These are phyloP conservation scores for Anoplius nigerrimus DNA, from an alignment of 2,888 invertebrate genomes.

Conservation along the genomic window DNA sequence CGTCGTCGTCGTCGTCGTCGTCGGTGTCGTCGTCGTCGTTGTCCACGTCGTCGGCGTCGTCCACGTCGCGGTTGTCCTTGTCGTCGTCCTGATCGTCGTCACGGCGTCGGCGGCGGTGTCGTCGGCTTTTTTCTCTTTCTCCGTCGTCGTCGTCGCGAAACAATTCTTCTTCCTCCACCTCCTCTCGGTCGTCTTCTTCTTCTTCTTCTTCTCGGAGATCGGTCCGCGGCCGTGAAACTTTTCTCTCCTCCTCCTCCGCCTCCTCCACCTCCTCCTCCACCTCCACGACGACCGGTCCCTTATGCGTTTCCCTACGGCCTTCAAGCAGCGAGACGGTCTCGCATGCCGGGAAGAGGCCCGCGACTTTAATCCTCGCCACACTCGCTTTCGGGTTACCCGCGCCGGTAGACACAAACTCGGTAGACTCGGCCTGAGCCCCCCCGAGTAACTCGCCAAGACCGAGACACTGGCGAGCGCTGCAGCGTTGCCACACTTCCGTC, in stretches of 20 bases:
- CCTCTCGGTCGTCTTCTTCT: conserved; percentile 31
- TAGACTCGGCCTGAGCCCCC: conserved; percentile 72
- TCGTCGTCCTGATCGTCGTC: conserved; percentile 28
- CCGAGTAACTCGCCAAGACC: conserved; percentile 71
- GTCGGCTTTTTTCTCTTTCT: conserved; percentile 29
- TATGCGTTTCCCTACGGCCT: conserved; percentile 45
- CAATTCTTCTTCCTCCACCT: conserved; percentile 18
- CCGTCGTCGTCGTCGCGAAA: conserved; percentile 21
- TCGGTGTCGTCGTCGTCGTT: conserved; percentile 32
- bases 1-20: conserved; percentile 22
- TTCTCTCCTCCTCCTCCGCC: neutral
- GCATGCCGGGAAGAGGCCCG: conserved; percentile 64
- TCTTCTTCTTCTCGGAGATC: neutral
- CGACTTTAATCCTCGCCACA: conserved; percentile 63
- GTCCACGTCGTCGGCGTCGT: conserved; percentile 39
- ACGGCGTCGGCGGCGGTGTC: neutral
- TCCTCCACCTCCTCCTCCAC: conserved; percentile 3
- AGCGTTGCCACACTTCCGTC: conserved; percentile 72
- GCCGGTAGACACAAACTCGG: conserved; percentile 73
- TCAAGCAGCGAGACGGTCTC: conserved; percentile 61
- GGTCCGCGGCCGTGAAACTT: no score
- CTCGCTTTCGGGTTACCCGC: conserved; percentile 68
- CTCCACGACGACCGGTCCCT: conserved; percentile 33
- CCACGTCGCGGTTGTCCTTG: conserved; percentile 36
- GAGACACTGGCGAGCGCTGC: conserved; percentile 69